Percentiles rank a stretch among this genome's conserved stretches.
Conservation (phyloP, 2,888 invertebrate species). For the Orthosia gracilis region DNA sequence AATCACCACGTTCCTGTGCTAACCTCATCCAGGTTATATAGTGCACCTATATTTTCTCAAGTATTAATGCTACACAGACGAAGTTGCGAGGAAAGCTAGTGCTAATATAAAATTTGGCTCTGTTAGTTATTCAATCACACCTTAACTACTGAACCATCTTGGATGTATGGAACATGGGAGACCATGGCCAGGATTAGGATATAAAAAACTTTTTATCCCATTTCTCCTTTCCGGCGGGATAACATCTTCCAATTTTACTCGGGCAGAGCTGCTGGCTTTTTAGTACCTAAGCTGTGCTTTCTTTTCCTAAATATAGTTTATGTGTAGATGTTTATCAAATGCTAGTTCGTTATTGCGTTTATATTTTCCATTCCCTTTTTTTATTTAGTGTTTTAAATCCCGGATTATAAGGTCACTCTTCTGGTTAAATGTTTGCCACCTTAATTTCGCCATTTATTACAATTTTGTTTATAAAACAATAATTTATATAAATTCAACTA, state of each 20-base stretch:
- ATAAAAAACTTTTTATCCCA: no score
- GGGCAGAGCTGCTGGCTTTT: neutral
- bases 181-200: neutral
- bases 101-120: no score
- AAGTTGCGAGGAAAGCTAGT: no score
- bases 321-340: neutral
- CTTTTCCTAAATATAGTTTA: neutral
- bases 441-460: constrained; percentile 30
- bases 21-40: no score
- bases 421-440: constrained; percentile 10
- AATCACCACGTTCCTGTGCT: no score
- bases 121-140: neutral
- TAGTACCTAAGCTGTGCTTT: neutral
- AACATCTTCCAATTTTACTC: neutral
- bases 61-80: no score
- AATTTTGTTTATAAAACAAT: neutral
- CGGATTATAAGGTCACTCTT: constrained; percentile 8
- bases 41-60: no score
- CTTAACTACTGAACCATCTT: neutral
- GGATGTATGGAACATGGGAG: neutral
- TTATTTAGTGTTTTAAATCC: constrained; percentile 20
- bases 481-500: neutral
- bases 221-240: neutral
- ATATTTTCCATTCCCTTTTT: constrained; percentile 14
- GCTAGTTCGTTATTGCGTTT: constrained; percentile 4